These are phyloP conservation scores for Nasonia giraulti DNA, from an alignment of 1,140 invertebrate genomes.

Conservation along the genomic window DNA sequence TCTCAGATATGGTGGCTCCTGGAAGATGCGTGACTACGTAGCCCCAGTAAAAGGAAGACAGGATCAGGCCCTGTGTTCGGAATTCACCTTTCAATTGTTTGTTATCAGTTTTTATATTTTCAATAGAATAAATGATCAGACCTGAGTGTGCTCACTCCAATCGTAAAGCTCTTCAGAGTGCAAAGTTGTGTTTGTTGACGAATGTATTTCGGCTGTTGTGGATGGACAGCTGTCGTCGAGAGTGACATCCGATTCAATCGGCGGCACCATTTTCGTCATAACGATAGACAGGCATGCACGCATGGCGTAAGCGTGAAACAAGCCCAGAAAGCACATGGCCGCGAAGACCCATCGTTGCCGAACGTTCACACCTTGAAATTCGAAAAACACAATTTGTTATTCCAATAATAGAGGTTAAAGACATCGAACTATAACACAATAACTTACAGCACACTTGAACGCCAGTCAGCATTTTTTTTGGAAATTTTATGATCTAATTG, in stretches of 20 bases:
- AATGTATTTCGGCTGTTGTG: not conserved
- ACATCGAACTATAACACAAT: too few species aligned
- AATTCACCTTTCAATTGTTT: not conserved
- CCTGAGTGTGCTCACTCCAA: slow-evolving; percentile 14
- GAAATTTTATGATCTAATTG: too few species aligned
- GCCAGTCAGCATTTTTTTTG: too few species aligned
- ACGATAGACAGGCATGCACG: not conserved
- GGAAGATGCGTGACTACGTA: slow-evolving; percentile 12
- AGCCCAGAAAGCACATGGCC: slow-evolving; percentile 89
- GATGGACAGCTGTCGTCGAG: not conserved
- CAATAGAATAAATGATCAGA: not conserved
- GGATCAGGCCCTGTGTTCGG: not conserved
- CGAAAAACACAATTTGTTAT: too few species aligned
- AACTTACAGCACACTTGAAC: too few species aligned
- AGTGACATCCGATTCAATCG: not conserved
- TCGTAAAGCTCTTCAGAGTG: not conserved
- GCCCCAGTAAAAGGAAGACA: slow-evolving; percentile 21
- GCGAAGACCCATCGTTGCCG: slow-evolving; percentile 83
- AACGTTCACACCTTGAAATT: not conserved
- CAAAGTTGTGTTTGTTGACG: not conserved
- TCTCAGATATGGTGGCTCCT: not conserved
- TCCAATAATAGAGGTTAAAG: too few species aligned
- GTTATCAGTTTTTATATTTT: not conserved
- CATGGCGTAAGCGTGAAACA: slow-evolving; percentile 87
- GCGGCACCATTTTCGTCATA: slow-evolving; percentile 2